phyloP scores from a whole-genome alignment of 23 tunicate species.

The Corella eumyota region DNA sequence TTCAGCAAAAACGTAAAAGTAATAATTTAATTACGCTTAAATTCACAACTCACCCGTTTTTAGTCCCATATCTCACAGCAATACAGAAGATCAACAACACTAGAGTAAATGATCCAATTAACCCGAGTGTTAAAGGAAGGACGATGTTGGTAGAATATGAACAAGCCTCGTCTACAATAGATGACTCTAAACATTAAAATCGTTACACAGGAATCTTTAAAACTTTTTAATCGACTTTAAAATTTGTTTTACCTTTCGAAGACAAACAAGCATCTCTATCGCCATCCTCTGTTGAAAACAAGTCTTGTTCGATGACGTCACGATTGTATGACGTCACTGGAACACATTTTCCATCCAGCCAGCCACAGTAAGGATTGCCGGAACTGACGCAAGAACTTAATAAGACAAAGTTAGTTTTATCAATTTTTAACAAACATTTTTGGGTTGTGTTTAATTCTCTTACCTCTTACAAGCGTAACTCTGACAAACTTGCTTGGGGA shows the following conservation, averaged over 20 bases:
- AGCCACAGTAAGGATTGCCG: slow-evolving; percentile 73
- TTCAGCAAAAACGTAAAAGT: neutral
- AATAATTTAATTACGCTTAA: too few relatives aligned
- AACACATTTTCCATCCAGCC: slow-evolving; percentile 37
- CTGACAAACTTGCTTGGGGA: slow-evolving; percentile 44
- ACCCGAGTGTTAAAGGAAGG: slow-evolving; percentile 17
- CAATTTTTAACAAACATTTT: neutral
- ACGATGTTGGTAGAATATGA: slow-evolving; percentile 1
- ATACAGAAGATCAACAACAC: slow-evolving; percentile 17
- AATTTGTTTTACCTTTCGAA: too few relatives aligned
- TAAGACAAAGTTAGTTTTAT: neutral
- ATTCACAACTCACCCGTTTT: too few relatives aligned
- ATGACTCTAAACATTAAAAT: too few relatives aligned
- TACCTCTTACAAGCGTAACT: slow-evolving; percentile 13
- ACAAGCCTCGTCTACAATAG: neutral
- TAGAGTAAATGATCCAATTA: slow-evolving; percentile 10
- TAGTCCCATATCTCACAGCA: slow-evolving; percentile 6
- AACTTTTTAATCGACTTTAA: too few relatives aligned
- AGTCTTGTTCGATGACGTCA: slow-evolving; percentile 9
- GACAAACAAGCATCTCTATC: too few relatives aligned
- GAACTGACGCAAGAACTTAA: slow-evolving; percentile 53
- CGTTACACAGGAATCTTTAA: too few relatives aligned
- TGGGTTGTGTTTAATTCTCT: too few relatives aligned
- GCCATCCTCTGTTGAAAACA: slow-evolving; percentile 4
- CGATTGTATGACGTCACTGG: slow-evolving; percentile 4